These are phyloP conservation scores for Halcyon badia DNA, from an alignment of 2,797 vertebrate species.

Conservation along the genomic window DNA sequence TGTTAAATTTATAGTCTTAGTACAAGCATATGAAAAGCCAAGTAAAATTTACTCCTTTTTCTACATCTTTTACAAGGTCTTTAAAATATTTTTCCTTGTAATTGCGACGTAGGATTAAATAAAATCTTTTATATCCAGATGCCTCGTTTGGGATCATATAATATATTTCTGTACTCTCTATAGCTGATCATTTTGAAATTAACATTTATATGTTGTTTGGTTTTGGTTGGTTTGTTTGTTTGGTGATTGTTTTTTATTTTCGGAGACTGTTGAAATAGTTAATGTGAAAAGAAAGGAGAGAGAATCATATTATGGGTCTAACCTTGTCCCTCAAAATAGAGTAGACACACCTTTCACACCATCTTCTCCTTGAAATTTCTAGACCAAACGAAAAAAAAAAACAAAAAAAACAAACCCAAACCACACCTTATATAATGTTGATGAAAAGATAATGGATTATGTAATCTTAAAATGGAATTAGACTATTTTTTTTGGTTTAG, in stretches of 20 bases:
- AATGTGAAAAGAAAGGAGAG: neutral
- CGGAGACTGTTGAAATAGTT: neutral
- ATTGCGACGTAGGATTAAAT: neutral
- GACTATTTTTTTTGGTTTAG: neutral
- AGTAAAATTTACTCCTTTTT: neutral
- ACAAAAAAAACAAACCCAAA: rapidly evolving
- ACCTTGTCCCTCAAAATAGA: neutral
- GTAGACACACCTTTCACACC: neutral
- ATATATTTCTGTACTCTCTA: neutral
- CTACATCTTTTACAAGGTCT: neutral
- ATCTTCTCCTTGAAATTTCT: neutral
- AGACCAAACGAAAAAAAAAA: neutral
- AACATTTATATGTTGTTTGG: neutral
- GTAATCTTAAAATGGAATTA: neutral
- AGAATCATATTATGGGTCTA: neutral
- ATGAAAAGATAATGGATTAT: neutral
- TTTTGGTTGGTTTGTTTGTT: too few relatives aligned
- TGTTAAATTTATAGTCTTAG: neutral
- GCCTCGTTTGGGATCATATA: neutral
- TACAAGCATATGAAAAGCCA: neutral
- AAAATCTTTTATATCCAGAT: neutral
- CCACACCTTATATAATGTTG: rapidly evolving
- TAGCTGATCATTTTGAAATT: neutral
- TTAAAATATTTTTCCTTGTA: neutral
- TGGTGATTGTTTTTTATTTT: neutral